Base-by-base conservation (phyloP, 35 echinoderm and acorn worm genomes). In the Acanthaster planci region DNA sequence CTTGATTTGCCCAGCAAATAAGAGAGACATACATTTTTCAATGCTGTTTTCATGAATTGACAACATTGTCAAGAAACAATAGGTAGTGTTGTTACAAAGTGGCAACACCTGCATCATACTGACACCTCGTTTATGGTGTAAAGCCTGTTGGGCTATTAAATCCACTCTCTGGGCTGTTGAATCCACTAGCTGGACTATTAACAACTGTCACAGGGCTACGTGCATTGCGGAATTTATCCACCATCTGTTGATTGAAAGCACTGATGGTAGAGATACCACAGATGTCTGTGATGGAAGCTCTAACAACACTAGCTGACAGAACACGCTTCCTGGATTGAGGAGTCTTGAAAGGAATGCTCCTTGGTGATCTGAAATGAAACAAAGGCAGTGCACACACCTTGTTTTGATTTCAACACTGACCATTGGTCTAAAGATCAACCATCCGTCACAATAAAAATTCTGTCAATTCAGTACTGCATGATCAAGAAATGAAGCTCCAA, bases 141-240 rank as follows among this genome's bases (percentile, higher is more conserved):
- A 92, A 92, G 21, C 82, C 86, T 30, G 72, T 42, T 8, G 86
- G 87, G 76, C 90, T 92, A 42, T 88, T 93, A 39, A 89, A 60
- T 0, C 85, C 85, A 68, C 86, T 88, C 19, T 76, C 76, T 40
- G 90, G 90, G 68, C 89, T 91, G 67, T 92, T 92, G 47, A 87
- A 78, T 0, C 78, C 77, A 60, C 85, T 87, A 29, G 86, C 80
- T 27, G 91, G 91, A 78, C 91, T 93, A 15, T 88, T 80, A 7
- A 78, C 60, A 42, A 60, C 81, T 38, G 84, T 87, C 15, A 82
- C 67, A 42, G 91, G 91, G 35, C 86, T 89, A 2, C 86, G 51
- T 27, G 86, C 81, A 30, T 93, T 93, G 9, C 86, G 87, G 57
- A 93, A 93, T 42, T 93, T 93, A 8, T 93, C 91, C 27, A 93